Base-by-base conservation (phyloP, 2,113 vertebrate species). In the Empidonax alnorum region DNA sequence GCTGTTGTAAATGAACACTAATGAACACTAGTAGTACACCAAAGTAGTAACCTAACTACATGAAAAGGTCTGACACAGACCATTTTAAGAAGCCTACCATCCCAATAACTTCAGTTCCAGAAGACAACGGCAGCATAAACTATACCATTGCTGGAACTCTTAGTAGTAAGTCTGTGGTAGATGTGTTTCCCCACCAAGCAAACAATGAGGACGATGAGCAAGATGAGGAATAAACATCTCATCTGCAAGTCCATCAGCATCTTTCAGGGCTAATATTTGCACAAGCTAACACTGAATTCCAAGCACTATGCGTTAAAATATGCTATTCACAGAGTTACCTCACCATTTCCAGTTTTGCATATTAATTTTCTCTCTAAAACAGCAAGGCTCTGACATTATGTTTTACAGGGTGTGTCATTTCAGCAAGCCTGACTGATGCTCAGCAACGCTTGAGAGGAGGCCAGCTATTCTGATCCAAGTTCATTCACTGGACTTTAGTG, bases 301-400 rank as follows among this genome's bases (percentile, higher is more conserved):
- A 95, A 97, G 89, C 68, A 66, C 83, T 39, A 19, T 71, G 73
- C 77, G 74, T 89, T 95, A 96, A 79, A 77, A 65, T 69, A 63
- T n/a, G 25, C 62, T 84, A 58, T 92, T 96, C 90, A 83, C 16
- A 7, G 9, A 95, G 75, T 67, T 68, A 96, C 89, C 87, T 96
- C 95, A 95, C 84, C 91, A 93, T 88, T 97, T 86, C 74, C 67
- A 91, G 53, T 74, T 96, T 96, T 94, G 77, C 78, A 94, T 93
- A 39, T 77, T 77, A 52, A 52, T 66, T 88, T 86, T 47, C 49
- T 72, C n/a, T 53, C 50, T 78, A 31, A 95, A 97, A 86, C n/a
- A 96, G 63, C 59, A 96, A 96, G 42, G 56, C 73, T 93, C 81
- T 95, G 84, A 86, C 89, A 72, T 50, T 91, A 67, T 83, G 80